phyloP scores from a whole-genome alignment of 2,113 vertebrate species.

The Amphiprion ocellaris region DNA sequence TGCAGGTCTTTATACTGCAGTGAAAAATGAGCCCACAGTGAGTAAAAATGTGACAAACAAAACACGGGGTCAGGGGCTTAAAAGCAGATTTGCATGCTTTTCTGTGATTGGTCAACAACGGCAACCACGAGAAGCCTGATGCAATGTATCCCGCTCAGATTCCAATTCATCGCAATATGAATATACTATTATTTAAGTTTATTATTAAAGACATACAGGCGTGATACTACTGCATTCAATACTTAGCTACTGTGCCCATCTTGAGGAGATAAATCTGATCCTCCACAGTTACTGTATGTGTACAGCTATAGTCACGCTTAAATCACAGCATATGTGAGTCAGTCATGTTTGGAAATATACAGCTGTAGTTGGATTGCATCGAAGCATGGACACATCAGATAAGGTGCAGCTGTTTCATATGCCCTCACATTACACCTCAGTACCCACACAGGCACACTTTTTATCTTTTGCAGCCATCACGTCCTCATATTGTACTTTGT shows the following conservation, averaged over 20 bases:
- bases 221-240: background rate
- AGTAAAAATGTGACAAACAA: no score
- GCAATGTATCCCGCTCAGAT: background rate
- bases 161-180: background rate
- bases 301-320: constrained; percentile 23
- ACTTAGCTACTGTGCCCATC: background rate
- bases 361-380: constrained; percentile 28
- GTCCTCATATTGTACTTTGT: constrained; percentile 49
- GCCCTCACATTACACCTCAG: constrained; percentile 63
- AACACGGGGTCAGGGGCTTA: no score
- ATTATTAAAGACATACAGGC: background rate
- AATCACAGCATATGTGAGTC: constrained; percentile 24
- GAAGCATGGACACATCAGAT: constrained; percentile 54
- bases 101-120: background rate
- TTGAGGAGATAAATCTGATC: constrained; percentile 11
- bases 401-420: constrained; percentile 52
- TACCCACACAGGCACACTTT: constrained; percentile 34
- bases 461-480: constrained; percentile 56
- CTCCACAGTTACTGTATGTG: constrained; percentile 1
- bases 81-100: background rate
- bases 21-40: no score
- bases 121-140: background rate
- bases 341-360: constrained; percentile 6
- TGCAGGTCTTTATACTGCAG: no score
- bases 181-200: background rate